These are phyloP conservation scores for Cirrhinus molitorella DNA, from an alignment of 2,797 vertebrate genomes.

Conservation along the genomic window DNA sequence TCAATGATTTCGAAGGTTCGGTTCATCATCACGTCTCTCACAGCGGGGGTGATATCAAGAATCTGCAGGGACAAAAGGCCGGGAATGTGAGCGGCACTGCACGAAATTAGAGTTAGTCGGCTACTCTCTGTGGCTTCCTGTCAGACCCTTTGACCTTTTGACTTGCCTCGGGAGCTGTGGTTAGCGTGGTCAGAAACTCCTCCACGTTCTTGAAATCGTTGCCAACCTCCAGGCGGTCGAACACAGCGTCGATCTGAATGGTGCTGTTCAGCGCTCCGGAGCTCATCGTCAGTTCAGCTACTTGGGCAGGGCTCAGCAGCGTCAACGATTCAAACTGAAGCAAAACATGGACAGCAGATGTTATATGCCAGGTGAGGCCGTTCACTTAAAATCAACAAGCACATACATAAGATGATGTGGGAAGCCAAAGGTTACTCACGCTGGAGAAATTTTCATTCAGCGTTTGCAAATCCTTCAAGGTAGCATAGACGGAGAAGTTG, in stretches of 20 bases:
- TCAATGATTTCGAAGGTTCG: constrained; percentile 61
- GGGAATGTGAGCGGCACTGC: neutral
- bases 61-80: neutral
- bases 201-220: constrained; percentile 64
- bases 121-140: neutral
- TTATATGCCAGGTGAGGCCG: neutral
- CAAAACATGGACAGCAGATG: neutral
- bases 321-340: constrained; percentile 47
- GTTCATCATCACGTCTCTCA: constrained; percentile 65
- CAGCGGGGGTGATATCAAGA: neutral
- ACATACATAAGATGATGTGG: too few species aligned
- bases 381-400: neutral
- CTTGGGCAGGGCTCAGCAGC: constrained; percentile 39
- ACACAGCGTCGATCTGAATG: constrained; percentile 55
- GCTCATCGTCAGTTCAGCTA: constrained; percentile 49
- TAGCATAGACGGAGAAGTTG: constrained; percentile 4
- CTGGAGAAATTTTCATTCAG: constrained; percentile 45
- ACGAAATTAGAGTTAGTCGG: rapidly evolving
- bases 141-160: too few species aligned
- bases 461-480: neutral
- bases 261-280: constrained; percentile 46
- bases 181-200: constrained; percentile 57
- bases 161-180: constrained; percentile 50
- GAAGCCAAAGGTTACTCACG: neutral
- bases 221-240: constrained; percentile 27